Percentiles rank a stretch among this genome's conserved stretches.
Conservation (phyloP, 2,113 vertebrate species). For the Natator depressus region DNA sequence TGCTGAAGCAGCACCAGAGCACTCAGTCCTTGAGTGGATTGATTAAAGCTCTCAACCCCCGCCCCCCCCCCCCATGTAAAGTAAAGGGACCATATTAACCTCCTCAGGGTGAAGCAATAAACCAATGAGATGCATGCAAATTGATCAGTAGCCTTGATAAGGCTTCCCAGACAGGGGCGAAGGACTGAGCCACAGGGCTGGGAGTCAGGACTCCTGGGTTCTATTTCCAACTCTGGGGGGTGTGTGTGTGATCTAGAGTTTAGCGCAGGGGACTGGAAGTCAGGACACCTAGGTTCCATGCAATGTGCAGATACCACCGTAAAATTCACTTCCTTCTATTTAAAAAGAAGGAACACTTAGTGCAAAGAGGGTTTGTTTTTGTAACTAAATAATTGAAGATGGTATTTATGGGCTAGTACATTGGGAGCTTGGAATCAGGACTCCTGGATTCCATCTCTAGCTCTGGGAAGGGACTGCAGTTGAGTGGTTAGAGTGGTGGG, state of each 20-base stretch:
- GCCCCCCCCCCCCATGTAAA: no score
- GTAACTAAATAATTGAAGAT: neutral
- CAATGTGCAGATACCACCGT: neutral
- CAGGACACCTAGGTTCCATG: neutral
- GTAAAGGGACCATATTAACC: no score
- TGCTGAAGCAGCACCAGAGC: neutral
- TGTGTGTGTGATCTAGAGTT: neutral
- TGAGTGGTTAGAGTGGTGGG: neutral
- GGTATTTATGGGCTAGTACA: neutral
- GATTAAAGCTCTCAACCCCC: no score
- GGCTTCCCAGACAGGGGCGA: neutral
- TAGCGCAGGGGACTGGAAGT: neutral
- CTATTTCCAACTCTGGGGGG: no score
- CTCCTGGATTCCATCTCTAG: no score
- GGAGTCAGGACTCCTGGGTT: neutral
- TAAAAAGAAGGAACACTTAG: no score
- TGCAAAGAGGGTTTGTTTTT: no score
- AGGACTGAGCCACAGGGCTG: neutral
- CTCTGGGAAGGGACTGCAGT: neutral
- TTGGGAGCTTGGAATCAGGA: neutral
- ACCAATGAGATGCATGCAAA: no score
- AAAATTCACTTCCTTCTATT: no score
- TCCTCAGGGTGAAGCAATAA: no score
- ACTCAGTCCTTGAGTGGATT: neutral
- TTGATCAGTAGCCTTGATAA: neutral